Conservation (phyloP, 1,140 invertebrate species). For the Calliphora vicina region DNA sequence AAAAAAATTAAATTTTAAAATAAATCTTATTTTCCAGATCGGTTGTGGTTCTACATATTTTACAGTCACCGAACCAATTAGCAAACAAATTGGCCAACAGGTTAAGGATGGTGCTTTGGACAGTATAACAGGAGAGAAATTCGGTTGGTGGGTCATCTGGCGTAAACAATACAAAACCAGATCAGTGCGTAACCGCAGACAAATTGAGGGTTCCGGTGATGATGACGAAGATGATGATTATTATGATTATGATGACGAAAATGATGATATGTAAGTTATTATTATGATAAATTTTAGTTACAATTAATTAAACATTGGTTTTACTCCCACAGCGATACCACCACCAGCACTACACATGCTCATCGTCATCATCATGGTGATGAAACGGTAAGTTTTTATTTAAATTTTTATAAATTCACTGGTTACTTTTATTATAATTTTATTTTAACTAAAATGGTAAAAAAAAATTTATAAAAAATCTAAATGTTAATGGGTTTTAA, state of each 20-base stretch:
- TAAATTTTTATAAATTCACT: background rate
- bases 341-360: conserved; percentile 65
- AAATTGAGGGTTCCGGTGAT: conserved; percentile 64
- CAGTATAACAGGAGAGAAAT: conserved; percentile 55
- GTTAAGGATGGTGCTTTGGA: conserved; percentile 58
- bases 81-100: conserved; percentile 59
- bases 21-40: conserved; percentile 47
- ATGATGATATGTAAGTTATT: background rate
- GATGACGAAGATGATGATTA: conserved; percentile 65
- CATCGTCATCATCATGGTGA: conserved; percentile 73
- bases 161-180: conserved; percentile 54
- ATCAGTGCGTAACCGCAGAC: conserved; percentile 51
- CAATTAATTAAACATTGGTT: no score
- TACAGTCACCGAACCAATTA: conserved; percentile 53
- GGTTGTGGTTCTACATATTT: conserved; percentile 57
- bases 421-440: background rate
- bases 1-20: background rate
- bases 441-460: background rate
- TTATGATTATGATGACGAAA: conserved; percentile 61
- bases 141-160: conserved; percentile 60
- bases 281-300: no score
- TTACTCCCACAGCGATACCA: conserved; percentile 24
- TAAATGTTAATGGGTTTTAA: conserved; percentile 10
- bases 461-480: background rate
- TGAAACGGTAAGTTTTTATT: conserved; percentile 49